Conservation (phyloP, 1,140 invertebrate genomes). For the Triops longicaudatus region DNA sequence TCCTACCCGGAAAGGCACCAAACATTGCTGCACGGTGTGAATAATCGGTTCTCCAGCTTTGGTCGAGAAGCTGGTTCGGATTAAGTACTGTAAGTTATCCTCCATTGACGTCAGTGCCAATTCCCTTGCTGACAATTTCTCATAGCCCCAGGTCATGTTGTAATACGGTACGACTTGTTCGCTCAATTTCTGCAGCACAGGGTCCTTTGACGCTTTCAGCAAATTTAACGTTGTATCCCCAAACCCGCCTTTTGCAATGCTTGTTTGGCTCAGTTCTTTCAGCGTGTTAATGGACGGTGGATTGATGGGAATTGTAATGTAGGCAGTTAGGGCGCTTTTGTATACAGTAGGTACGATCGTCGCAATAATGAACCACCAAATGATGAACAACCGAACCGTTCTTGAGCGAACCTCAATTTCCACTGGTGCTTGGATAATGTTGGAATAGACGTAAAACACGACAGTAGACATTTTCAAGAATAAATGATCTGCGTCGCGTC, state of each 20-base stretch:
- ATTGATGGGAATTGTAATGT: conserved; percentile 9
- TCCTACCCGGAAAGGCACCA: conserved; percentile 30
- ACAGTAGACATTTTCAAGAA: conserved; percentile 19
- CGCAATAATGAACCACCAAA: conserved; percentile 17
- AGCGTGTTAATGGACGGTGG: background rate
- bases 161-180: conserved; percentile 28
- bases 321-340: background rate
- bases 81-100: conserved; percentile 29
- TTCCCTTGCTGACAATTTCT: conserved; percentile 25
- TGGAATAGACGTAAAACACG: conserved; percentile 28
- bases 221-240: conserved; percentile 29
- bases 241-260: conserved; percentile 15
- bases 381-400: conserved; percentile 7
- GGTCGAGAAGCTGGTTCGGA: conserved; percentile 25
- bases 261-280: background rate
- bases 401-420: conserved; percentile 1
- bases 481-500: background rate
- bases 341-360: conserved; percentile 6
- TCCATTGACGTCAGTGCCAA: conserved; percentile 30
- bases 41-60: conserved; percentile 28
- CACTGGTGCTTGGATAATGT: conserved; percentile 23
- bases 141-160: conserved; percentile 29
- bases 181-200: conserved; percentile 22
- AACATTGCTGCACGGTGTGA: conserved; percentile 29
- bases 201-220: conserved; percentile 29